Evolutionary conservation across 2,888 invertebrate species (phyloP).

Genomic region (Ophion ellenae): DNA sequence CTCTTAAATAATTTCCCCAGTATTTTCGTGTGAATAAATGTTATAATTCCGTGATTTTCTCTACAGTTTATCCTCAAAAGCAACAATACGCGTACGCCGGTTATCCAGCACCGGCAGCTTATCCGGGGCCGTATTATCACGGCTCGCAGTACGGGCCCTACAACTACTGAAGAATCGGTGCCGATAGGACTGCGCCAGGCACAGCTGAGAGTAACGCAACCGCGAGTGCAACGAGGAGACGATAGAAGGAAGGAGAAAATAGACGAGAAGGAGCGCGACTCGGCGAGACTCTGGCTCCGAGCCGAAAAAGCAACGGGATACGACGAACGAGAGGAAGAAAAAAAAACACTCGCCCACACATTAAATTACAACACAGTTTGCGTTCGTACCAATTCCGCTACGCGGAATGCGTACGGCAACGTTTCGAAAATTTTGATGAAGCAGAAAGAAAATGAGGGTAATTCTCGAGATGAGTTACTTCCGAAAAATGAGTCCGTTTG

Average conservation of each 20-base stretch:
- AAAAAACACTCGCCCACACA: background rate
- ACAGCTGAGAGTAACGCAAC: slow-evolving; percentile 37
- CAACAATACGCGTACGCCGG: slow-evolving; percentile 96
- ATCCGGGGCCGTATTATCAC: slow-evolving; percentile 94
- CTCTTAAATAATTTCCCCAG: background rate
- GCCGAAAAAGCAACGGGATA: slow-evolving; percentile 13
- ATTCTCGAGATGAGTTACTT: background rate
- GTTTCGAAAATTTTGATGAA: slow-evolving; percentile 49
- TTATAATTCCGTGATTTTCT: slow-evolving; percentile 7
- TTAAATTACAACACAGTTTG: slow-evolving; percentile 16
- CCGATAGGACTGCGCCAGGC: slow-evolving; percentile 33
- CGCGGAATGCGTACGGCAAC: slow-evolving; percentile 51
- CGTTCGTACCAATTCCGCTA: slow-evolving; percentile 58
- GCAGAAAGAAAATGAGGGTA: slow-evolving; percentile 2
- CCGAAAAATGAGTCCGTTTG: too few species aligned
- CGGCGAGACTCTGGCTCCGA: slow-evolving; percentile 18
- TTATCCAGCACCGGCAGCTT: slow-evolving; percentile 92
- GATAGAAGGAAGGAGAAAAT: slow-evolving; percentile 6
- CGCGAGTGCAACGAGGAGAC: slow-evolving; percentile 1
- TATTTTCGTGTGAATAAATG: background rate
- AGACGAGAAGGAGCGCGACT: slow-evolving; percentile 7
- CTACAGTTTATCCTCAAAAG: slow-evolving; percentile 96
- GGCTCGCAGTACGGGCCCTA: slow-evolving; percentile 97
- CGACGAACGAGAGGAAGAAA: background rate
- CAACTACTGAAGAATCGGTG: slow-evolving; percentile 88